These are phyloP conservation scores for Plectropomus leopardus DNA, from an alignment of 2,113 vertebrate genomes.

Conservation along the genomic window DNA sequence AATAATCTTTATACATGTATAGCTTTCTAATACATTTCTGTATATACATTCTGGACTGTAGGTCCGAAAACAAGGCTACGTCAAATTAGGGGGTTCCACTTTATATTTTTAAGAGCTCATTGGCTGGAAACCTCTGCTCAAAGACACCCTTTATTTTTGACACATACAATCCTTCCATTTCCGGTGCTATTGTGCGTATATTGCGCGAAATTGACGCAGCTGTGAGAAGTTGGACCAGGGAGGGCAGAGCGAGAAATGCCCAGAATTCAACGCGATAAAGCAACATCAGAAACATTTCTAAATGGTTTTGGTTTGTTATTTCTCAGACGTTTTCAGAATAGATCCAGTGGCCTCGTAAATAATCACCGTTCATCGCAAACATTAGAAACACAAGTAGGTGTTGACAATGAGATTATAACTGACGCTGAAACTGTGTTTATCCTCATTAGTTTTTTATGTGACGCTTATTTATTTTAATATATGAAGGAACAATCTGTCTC, in stretches of 20 bases:
- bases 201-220: slow-evolving; percentile 25
- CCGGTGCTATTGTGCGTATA: not conserved
- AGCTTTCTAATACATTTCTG: too few relatives aligned
- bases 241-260: slow-evolving; percentile 77
- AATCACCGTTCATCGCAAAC: not conserved
- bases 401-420: not conserved
- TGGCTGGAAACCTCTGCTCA: too few relatives aligned
- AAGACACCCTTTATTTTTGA: slow-evolving; percentile 8
- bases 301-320: slow-evolving; percentile 38
- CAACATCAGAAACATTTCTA: slow-evolving; percentile 58
- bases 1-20: too few relatives aligned
- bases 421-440: not conserved
- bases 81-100: too few relatives aligned
- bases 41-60: too few relatives aligned
- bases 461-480: not conserved
- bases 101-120: too few relatives aligned
- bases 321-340: not conserved
- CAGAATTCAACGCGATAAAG: slow-evolving; percentile 82
- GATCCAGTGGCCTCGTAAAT: not conserved
- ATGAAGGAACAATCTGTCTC: not conserved
- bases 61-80: too few relatives aligned
- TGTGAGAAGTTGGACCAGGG: slow-evolving; percentile 67
- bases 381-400: not conserved
- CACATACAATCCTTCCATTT: rapidly evolving
- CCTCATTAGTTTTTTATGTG: not conserved